Base-by-base conservation (phyloP, 2,113 vertebrate genomes). In the Pagrus major region DNA sequence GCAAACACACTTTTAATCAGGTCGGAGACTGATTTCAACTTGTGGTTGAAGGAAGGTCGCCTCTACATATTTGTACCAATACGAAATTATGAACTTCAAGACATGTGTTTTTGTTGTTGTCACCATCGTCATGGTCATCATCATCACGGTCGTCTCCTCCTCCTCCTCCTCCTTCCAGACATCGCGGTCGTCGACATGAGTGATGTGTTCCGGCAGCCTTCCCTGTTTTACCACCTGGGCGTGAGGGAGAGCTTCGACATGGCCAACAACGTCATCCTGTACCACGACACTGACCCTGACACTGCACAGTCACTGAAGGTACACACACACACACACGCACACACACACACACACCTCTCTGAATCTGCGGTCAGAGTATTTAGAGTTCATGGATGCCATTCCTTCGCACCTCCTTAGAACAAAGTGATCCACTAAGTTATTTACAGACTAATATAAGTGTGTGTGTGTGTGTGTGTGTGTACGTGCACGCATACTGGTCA, bases 171-270 rank as follows among this genome's bases (percentile, higher is more conserved):
- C 51, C n/a, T 16, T 46, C 29, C 93, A 99, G 98, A 99, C 93
- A 96, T 99, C 55, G 98, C 97, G 0, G 95, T 99, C 20, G 97
- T 99, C 91, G 97, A 99, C 87, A 97, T 99, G 97, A 99, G 97
- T 37, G 97, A 99, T 46, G 93, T 97, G 85, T 97, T 95, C 90
- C 95, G 95, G 67, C 97, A 98, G 5, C 96, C 97, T 6, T 98
- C 97, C 0, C 90, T 99, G 73, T 98, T 99, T 88, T 99, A 99
- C 85, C 97, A 99, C 78, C 96, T 99, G 54, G 97, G 97, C 0
- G 97, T 99, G 66, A 96, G 97, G 71, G 98, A 99, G 92, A 98
- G 97, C 86, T 99, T 99, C 65, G 95, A 97, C 90, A 98, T 97
- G 97, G 95, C 96, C 89, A 99, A 97, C 92, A 99, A 98, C 2